Evolutionary conservation across 1,140 invertebrate genomes (phyloP), one percentile per base, ranked within the genome.

Genomic region (Leptinotarsa texana): DNA sequence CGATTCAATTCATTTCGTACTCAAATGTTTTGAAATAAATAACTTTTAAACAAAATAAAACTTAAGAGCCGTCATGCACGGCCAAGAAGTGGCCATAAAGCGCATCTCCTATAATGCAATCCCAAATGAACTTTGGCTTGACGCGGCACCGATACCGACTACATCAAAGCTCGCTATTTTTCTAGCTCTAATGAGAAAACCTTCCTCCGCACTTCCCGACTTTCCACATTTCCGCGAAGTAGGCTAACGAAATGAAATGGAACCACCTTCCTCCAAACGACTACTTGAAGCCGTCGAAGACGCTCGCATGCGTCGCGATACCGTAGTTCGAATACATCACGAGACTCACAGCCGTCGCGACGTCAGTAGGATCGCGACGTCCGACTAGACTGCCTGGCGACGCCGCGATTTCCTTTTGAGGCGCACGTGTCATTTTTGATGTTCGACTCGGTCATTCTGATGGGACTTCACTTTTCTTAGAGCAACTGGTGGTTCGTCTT

Each of bases 301-400:
- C 49, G 18, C 21, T 49, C 51, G 51, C 69, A 71, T 71, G 69
- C 69, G 69, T 71, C 69, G n/a, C 49, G 18, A 49, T 17, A 13
- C 6, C 22, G 57, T 13, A 69, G 18, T 57, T 57, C 51, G 51
- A 57, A 57, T 57, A 13, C 51, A 27, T 66, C 63, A 68, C 66
- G 42, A 15, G 22, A 57, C 47, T 42, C 33, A 42, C 33, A 8
- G 33, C 33, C 47, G 21, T 27, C 57, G n/a, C 49, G 18, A 22
- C 71, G 71, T n/a, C 57, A 73, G 71, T 73, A 65, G 63, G 24
- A 61, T 65, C 62, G 71, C 61, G 62, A 73, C 71, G 71, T 18
- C 62, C n/a, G 42, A 47, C 57, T 27, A 73, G 71, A 73, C 71
- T 65, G 71, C 62, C 47, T 48, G 71, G 63, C 71, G 71, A 42